A percentile compares a stretch with the other conserved stretches of the same genome.
Conservation (phyloP, 2,888 invertebrate genomes). For the Meteorus cinctellus region DNA sequence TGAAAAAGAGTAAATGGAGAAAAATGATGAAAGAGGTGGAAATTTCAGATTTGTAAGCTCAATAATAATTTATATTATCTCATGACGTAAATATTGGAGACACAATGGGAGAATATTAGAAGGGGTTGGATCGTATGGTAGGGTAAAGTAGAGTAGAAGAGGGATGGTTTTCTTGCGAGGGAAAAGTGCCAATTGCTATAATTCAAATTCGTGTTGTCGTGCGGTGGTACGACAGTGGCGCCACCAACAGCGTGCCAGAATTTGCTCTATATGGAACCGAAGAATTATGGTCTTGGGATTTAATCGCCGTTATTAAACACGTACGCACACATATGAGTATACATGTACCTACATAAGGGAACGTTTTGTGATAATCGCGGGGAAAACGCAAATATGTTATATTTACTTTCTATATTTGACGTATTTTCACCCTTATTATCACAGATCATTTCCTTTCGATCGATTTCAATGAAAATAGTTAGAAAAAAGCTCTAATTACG, state of each 20-base stretch:
- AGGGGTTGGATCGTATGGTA: not conserved
- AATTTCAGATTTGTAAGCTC: constrained; percentile 25
- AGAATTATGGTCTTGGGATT: constrained; percentile 46
- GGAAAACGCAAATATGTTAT: no score
- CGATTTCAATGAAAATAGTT: no score
- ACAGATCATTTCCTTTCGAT: no score
- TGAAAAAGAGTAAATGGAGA: not conserved
- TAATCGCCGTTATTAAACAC: constrained; percentile 47
- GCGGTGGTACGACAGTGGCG: constrained; percentile 26
- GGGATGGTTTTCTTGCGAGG: constrained; percentile 40
- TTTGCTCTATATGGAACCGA: constrained; percentile 32
- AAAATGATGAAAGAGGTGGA: constrained; percentile 28
- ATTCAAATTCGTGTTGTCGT: constrained; percentile 53
- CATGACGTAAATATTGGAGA: constrained; percentile 17
- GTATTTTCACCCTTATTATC: no score
- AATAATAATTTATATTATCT: constrained; percentile 25
- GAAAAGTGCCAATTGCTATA: constrained; percentile 60
- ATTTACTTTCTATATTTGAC: no score
- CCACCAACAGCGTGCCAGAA: constrained; percentile 22
- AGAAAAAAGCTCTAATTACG: no score
- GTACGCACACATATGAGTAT: not conserved
- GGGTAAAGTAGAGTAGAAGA: not conserved
- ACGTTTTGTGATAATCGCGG: not conserved
- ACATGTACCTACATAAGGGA: not conserved
- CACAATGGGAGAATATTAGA: constrained; percentile 1